phyloP scores from a whole-genome alignment of 2,888 invertebrate genomes.

The Heliconius cydno region DNA sequence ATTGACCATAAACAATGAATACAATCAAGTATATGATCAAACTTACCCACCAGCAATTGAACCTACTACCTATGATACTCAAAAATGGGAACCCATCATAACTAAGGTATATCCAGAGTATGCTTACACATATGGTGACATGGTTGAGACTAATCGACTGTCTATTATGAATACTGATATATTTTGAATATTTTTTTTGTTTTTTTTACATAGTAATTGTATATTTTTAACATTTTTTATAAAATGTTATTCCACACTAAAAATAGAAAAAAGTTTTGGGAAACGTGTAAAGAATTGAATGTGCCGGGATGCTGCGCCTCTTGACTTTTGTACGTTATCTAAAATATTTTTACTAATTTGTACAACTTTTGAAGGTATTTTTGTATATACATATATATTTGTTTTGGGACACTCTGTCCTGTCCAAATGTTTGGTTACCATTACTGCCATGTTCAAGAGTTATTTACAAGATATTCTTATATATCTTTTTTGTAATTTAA shows the following conservation, averaged over 20 bases:
- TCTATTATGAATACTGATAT: slow-evolving; percentile 65
- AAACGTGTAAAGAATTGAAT: neutral
- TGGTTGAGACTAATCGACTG: slow-evolving; percentile 53
- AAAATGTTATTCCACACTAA: slow-evolving; percentile 36
- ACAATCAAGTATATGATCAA: slow-evolving; percentile 22
- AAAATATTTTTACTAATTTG: slow-evolving; percentile 1
- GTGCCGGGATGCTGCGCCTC: neutral
- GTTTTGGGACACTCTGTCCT: slow-evolving; percentile 49
- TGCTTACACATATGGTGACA: slow-evolving; percentile 53
- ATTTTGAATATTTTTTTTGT: slow-evolving; percentile 54
- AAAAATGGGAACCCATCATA: slow-evolving; percentile 63
- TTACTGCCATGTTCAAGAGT: slow-evolving; percentile 5
- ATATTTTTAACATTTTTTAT: slow-evolving; percentile 42
- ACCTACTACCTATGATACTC: slow-evolving; percentile 33
- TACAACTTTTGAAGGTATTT: neutral
- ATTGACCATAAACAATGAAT: slow-evolving; percentile 58
- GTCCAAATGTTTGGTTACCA: neutral
- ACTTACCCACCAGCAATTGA: neutral
- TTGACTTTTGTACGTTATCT: slow-evolving; percentile 47
- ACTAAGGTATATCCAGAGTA: slow-evolving; percentile 59
- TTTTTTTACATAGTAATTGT: slow-evolving; percentile 1
- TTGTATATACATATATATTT: slow-evolving; percentile 18
- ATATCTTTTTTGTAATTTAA: neutral
- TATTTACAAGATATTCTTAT: slow-evolving; percentile 17
- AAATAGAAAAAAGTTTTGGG: neutral